Percentiles rank a stretch among this genome's conserved stretches.
Conservation (phyloP, 1,140 invertebrate genomes). For the Bombus confusus region DNA sequence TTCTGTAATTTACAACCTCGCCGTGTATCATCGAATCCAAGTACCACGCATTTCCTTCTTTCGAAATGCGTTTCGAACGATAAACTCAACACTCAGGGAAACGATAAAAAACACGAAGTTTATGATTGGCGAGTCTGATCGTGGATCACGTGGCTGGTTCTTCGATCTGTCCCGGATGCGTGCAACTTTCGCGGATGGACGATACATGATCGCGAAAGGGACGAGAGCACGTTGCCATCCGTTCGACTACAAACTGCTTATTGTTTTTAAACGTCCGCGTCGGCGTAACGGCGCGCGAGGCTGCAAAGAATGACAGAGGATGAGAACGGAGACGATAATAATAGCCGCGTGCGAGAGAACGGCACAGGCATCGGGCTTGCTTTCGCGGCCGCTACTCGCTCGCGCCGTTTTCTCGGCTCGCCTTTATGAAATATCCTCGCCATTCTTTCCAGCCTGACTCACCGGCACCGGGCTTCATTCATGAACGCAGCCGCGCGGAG, state of each 20-base stretch:
- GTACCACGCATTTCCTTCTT: too few relatives aligned
- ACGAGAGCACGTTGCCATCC: constrained; percentile 22
- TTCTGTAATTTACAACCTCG: too few relatives aligned
- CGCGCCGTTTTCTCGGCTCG: constrained; percentile 61
- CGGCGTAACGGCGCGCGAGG: constrained; percentile 34
- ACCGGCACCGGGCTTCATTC: constrained; percentile 65
- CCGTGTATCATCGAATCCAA: too few relatives aligned
- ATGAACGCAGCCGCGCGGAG: constrained; percentile 61
- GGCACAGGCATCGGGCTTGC: not conserved
- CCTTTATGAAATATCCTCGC: constrained; percentile 67
- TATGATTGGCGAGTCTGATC: too few relatives aligned
- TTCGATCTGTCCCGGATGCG: not conserved
- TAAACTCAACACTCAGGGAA: too few relatives aligned
- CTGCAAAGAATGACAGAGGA: constrained; percentile 46
- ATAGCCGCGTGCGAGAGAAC: constrained; percentile 50
- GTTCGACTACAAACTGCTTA: constrained; percentile 68
- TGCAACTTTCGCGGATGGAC: constrained; percentile 37
- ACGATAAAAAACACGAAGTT: too few relatives aligned
- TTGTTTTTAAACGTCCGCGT: constrained; percentile 61
- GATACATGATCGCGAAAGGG: constrained; percentile 46
- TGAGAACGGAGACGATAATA: constrained; percentile 65
- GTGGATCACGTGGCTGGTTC: not conserved
- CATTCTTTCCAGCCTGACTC: constrained; percentile 68
- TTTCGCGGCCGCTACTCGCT: constrained; percentile 6
- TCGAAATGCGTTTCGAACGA: too few relatives aligned